Base-by-base conservation (phyloP, 1,140 invertebrate species). In the Pararge aegeria region DNA sequence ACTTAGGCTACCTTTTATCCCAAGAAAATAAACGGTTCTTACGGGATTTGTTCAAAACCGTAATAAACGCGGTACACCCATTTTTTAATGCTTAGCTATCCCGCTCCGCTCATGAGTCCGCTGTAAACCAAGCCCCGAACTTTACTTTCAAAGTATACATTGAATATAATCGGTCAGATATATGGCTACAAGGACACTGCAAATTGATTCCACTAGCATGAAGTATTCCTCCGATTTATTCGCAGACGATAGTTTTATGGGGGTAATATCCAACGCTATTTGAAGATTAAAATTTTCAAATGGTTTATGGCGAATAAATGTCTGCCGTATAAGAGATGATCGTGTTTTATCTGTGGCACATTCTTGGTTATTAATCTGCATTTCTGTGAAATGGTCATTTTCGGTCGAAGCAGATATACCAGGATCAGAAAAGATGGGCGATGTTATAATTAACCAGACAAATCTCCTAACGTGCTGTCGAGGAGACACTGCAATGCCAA, bases 231-330 rank as follows among this genome's bases (percentile, higher is more conserved):
- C 13, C 20, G 42, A 57, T 57, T 50, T 50, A 50, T 49, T 27
- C 21, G 16, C 44, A 24, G n/a, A 13, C 44, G 55, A 57, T 57
- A 57, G 55, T 55, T 55, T 61, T 55, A 61, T 54, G 58, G 44
- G 19, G 9, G 51, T 61, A 61, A 61, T 38, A 49, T 30, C 20
- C 29, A n/a, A 55, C n/a, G 44, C 44, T 50, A 50, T 38, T 50
- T 38, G 55, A 50, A 57, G 55, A 57, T 57, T 57, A 50, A 57
- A 34, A 57, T 34, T 57, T 57, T 57, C 29, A 44, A 55, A 44
- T 49, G 55, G 30, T 38, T 57, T 57, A 57, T 57, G 9, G 46
- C 18, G 30, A 48, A 55, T 57, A 50, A 50, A 57, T 9, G 55
- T 57, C 55, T 1, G 20, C 5, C 29, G 6, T 40, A 10, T 54